phyloP scores from a whole-genome alignment of 2,888 invertebrate genomes.

The Nemotelus pantherinus region DNA sequence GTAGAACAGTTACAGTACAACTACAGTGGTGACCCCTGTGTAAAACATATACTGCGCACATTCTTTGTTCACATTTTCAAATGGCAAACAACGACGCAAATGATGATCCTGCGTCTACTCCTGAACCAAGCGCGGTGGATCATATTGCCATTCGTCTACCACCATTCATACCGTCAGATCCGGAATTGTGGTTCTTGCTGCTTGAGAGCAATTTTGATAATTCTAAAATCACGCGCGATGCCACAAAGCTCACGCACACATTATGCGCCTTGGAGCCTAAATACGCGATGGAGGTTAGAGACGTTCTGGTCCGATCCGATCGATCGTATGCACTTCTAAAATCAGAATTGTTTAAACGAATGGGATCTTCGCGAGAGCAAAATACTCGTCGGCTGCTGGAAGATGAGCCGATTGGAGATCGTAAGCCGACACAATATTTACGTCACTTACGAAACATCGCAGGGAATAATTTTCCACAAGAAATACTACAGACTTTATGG shows the following conservation, averaged over 20 bases:
- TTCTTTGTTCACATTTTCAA: too few relatives aligned
- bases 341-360: not conserved
- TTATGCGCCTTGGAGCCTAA: not conserved
- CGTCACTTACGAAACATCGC: not conserved
- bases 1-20: too few relatives aligned
- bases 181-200: not conserved
- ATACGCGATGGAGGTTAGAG: conserved; percentile 1
- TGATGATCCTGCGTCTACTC: too few relatives aligned
- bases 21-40: too few relatives aligned
- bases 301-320: not conserved
- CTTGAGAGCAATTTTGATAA: not conserved
- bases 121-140: too few relatives aligned
- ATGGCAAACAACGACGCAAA: too few relatives aligned
- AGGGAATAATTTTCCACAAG: not conserved
- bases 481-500: not conserved
- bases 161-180: not conserved
- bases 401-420: not conserved
- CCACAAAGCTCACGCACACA: not conserved
- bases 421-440: conserved; percentile 1
- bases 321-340: not conserved
- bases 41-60: too few relatives aligned
- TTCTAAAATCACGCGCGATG: not conserved
- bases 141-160: too few relatives aligned
- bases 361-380: not conserved
- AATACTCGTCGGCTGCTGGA: not conserved